These are phyloP conservation scores for Graptemys geographica DNA, from an alignment of 2,797 vertebrate genomes.

Conservation along the genomic window DNA sequence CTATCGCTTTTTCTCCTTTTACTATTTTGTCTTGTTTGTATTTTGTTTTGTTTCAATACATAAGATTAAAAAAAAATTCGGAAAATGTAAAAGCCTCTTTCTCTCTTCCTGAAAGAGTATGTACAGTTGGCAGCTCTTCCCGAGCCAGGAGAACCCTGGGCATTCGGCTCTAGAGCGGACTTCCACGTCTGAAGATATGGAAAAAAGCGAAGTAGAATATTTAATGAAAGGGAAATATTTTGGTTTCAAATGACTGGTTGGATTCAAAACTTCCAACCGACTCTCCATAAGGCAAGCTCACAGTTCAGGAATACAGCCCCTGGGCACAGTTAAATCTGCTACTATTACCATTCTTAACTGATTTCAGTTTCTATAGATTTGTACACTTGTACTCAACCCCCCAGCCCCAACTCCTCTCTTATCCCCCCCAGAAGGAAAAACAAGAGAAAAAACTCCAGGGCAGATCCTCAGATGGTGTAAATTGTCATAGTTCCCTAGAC, in stretches of 20 bases:
- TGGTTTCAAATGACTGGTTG: background rate
- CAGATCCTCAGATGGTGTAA: no score
- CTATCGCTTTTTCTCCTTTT: background rate
- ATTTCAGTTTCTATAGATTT: background rate
- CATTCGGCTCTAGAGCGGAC: fast-evolving
- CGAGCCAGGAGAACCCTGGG: background rate
- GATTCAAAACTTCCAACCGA: background rate
- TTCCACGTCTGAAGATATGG: background rate
- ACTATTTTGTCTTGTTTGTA: background rate
- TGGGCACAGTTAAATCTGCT: background rate
- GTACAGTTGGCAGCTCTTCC: fast-evolving
- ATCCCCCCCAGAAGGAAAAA: background rate
- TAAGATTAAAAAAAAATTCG: background rate
- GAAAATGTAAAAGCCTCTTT: background rate
- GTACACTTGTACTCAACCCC: background rate
- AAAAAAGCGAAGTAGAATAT: background rate
- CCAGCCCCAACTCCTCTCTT: background rate
- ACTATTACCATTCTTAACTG: background rate
- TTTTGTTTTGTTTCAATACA: background rate
- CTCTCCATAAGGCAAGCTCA: background rate
- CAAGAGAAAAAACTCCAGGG: no score
- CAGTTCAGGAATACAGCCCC: fast-evolving
- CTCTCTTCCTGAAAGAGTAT: background rate
- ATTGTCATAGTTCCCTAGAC: background rate
- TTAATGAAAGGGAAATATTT: fast-evolving